Evolutionary conservation across 2,888 invertebrate species (phyloP).

Genomic region (Acanthacorydalis orientalis): DNA sequence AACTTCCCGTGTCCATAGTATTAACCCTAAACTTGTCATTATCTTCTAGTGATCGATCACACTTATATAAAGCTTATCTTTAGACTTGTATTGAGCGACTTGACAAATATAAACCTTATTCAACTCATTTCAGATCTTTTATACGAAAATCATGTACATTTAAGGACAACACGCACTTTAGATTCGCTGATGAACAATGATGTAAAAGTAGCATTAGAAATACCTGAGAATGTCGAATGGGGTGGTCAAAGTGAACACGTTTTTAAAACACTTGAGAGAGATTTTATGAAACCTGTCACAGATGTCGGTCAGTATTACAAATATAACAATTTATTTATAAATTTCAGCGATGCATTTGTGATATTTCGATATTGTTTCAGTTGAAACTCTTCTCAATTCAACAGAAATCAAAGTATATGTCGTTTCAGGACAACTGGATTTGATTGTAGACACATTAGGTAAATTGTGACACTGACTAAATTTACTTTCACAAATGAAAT

Average conservation of each 20-base stretch:
- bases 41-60: too few relatives aligned
- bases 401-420: slow-evolving; percentile 51
- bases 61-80: too few relatives aligned
- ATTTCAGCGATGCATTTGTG: too few relatives aligned
- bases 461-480: too few relatives aligned
- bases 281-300: slow-evolving; percentile 71
- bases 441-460: slow-evolving; percentile 72
- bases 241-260: slow-evolving; percentile 41
- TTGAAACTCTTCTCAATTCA: slow-evolving; percentile 48
- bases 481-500: background rate
- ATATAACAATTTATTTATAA: background rate
- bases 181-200: slow-evolving; percentile 49
- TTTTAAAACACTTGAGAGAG: slow-evolving; percentile 37
- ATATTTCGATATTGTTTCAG: slow-evolving; percentile 28
- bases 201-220: slow-evolving; percentile 46
- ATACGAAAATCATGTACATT: slow-evolving; percentile 22
- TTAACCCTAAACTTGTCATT: too few relatives aligned
- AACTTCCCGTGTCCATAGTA: too few relatives aligned
- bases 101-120: too few relatives aligned
- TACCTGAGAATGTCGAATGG: slow-evolving; percentile 48
- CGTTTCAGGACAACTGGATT: slow-evolving; percentile 65
- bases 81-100: too few relatives aligned
- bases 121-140: slow-evolving; percentile 20
- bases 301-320: slow-evolving; percentile 32
- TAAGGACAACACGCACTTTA: slow-evolving; percentile 22